phyloP scores from a whole-genome alignment of 35 echinoderm and acorn worm species.

The Ophiothrix spiculata region DNA sequence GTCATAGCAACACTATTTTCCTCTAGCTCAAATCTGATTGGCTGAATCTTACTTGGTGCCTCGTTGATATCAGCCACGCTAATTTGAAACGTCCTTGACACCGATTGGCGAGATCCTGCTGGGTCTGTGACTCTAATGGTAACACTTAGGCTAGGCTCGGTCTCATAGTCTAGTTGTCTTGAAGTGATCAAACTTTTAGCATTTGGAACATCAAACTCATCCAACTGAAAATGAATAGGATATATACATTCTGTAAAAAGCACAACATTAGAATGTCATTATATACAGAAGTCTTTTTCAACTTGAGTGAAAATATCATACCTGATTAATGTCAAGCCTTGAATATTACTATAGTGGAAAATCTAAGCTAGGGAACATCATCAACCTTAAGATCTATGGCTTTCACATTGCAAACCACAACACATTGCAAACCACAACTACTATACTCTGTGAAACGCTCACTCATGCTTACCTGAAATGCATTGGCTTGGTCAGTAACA shows the following conservation, averaged over 20 bases:
- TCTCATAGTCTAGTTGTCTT: slow-evolving; percentile 13
- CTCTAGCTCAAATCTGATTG: slow-evolving; percentile 10
- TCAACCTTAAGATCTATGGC: neutral
- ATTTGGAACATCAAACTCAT: neutral
- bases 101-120: neutral
- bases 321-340: too few relatives aligned
- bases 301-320: too few relatives aligned
- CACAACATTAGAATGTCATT: too few relatives aligned
- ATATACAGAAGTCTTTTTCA: too few relatives aligned
- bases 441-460: too few relatives aligned
- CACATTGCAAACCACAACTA: neutral
- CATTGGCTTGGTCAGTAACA: neutral
- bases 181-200: slow-evolving; percentile 15
- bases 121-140: neutral
- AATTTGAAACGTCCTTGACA: neutral
- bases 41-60: neutral
- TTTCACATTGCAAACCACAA: neutral
- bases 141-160: neutral
- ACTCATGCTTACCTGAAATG: slow-evolving; percentile 45
- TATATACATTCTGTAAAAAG: too few relatives aligned
- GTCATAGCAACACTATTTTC: slow-evolving; percentile 22
- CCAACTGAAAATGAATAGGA: neutral
- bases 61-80: slow-evolving; percentile 27
- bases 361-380: too few relatives aligned
- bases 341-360: too few relatives aligned